Conservation (phyloP, 2,888 invertebrate species). For the Acrocyrtus sp. region DNA sequence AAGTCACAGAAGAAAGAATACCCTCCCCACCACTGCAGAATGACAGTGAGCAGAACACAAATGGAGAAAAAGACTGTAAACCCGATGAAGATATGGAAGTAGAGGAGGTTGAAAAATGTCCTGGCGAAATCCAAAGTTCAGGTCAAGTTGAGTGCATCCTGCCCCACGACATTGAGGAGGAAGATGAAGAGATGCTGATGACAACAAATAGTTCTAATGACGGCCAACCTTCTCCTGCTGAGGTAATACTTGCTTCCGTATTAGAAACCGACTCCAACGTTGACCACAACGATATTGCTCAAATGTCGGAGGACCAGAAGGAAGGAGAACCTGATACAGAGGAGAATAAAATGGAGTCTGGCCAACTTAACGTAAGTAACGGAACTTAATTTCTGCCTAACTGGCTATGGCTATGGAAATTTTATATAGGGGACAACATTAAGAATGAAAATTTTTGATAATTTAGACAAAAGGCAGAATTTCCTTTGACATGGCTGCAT, state of each 20-base stretch:
- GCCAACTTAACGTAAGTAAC: not conserved
- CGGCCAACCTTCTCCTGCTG: not conserved
- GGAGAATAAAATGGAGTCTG: not conserved
- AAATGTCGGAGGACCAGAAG: not conserved
- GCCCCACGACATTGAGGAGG: slow-evolving; percentile 20
- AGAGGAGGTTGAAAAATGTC: not conserved
- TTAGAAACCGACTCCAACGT: not conserved
- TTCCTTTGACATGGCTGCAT: too few relatives aligned
- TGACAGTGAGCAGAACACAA: not conserved
- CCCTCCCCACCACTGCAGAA: not conserved
- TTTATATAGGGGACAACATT: too few relatives aligned
- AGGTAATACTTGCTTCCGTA: not conserved
- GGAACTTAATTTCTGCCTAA: too few relatives aligned
- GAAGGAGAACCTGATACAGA: not conserved
- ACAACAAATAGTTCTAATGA: not conserved
- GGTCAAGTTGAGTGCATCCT: slow-evolving; percentile 13
- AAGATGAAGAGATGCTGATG: not conserved
- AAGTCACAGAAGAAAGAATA: too few relatives aligned
- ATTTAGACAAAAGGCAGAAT: too few relatives aligned
- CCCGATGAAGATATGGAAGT: not conserved
- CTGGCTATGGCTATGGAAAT: too few relatives aligned
- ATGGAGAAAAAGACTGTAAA: not conserved
- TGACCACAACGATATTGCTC: not conserved
- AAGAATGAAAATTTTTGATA: too few relatives aligned
- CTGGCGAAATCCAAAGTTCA: not conserved